phyloP scores from a whole-genome alignment of 1,140 invertebrate genomes.

The Antheraea pernyi region DNA sequence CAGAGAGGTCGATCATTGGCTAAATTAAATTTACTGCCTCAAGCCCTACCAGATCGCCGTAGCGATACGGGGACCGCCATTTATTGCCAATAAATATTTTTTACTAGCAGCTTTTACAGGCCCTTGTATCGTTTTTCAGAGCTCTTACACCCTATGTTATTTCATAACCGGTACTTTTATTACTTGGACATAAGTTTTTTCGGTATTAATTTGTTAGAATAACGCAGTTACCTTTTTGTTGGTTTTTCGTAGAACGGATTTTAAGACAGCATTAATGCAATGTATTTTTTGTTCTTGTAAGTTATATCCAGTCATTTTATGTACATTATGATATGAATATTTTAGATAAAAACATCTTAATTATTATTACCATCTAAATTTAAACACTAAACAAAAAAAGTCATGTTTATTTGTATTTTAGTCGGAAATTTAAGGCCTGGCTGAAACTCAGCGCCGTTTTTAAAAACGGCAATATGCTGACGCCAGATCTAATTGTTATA shows the following conservation, averaged over 20 bases:
- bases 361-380: too few species aligned
- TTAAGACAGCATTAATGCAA: neutral
- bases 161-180: slow-evolving; percentile 28
- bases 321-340: too few species aligned
- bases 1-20: slow-evolving; percentile 29
- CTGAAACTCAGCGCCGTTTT: too few species aligned
- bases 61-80: slow-evolving; percentile 41
- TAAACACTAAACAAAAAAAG: too few species aligned
- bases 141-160: slow-evolving; percentile 30
- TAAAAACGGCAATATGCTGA: too few species aligned
- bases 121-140: slow-evolving; percentile 29
- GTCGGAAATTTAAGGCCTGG: too few species aligned
- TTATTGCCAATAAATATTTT: slow-evolving; percentile 55
- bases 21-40: slow-evolving; percentile 52
- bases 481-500: too few species aligned
- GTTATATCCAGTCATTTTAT: too few species aligned
- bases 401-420: too few species aligned
- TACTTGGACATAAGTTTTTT: slow-evolving; percentile 17
- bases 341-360: too few species aligned
- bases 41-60: slow-evolving; percentile 39
- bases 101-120: slow-evolving; percentile 45
- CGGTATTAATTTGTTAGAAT: slow-evolving; percentile 24
- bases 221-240: neutral
- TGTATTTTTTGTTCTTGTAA: too few species aligned
- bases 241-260: neutral